phyloP scores from a whole-genome alignment of 2,113 vertebrate species.

The Daphoenositta chrysoptera region DNA sequence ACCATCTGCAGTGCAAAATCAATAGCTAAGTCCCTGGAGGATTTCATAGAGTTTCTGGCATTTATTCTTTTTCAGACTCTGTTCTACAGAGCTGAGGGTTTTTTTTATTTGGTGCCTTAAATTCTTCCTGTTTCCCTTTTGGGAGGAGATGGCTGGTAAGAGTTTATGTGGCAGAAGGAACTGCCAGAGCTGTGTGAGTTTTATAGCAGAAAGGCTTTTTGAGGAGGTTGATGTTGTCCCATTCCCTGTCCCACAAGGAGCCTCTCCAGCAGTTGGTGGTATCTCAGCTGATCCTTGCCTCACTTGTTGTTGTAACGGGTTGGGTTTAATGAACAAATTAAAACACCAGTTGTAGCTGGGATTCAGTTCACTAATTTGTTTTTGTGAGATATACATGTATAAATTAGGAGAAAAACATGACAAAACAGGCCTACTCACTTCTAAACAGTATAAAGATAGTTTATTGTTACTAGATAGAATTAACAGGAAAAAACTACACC shows the following conservation, averaged over 20 bases:
- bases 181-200: background rate
- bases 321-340: no score
- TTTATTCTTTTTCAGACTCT: background rate
- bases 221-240: background rate
- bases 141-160: background rate
- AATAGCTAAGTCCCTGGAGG: background rate
- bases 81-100: background rate
- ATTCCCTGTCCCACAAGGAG: background rate
- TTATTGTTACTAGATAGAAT: no score
- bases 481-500: no score
- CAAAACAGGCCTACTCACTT: no score
- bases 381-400: no score
- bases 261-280: background rate
- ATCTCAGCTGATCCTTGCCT: background rate
- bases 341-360: no score
- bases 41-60: background rate
- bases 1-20: slow-evolving; percentile 25
- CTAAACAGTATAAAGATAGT: no score
- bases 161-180: background rate
- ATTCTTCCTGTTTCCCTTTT: background rate
- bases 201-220: background rate
- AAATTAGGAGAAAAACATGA: no score
- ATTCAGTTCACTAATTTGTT: no score
- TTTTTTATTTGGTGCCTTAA: background rate
- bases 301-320: no score